A percentile compares a stretch with the other conserved stretches of the same genome.
Conservation (phyloP, 2,113 vertebrate species). For the Dicaeum eximium region DNA sequence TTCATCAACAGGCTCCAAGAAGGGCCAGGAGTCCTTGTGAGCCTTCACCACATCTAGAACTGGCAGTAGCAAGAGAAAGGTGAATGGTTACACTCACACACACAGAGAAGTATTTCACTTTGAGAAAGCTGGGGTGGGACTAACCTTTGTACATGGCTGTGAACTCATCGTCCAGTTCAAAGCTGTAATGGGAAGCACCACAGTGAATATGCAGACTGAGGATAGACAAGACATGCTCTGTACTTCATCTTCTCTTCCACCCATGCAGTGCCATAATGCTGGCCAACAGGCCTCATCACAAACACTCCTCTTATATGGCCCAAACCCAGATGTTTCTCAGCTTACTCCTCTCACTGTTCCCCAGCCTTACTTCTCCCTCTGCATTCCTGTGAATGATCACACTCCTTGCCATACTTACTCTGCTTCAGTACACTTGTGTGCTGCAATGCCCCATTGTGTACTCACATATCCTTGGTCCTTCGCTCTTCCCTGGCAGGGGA, state of each 20-base stretch:
- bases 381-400: not conserved
- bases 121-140: not conserved
- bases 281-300: not conserved
- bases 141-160: slow-evolving; percentile 96
- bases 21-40: slow-evolving; percentile 97
- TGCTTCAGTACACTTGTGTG: accelerated
- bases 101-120: not conserved
- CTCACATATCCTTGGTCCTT: slow-evolving; percentile 88
- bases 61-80: slow-evolving; percentile 48
- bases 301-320: not conserved
- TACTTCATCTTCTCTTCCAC: not conserved
- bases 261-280: not conserved
- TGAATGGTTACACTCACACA: not conserved
- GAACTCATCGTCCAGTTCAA: slow-evolving; percentile 95
- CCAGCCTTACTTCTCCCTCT: not conserved
- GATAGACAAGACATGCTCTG: accelerated
- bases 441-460: not conserved
- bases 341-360: not conserved
- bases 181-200: slow-evolving; percentile 72
- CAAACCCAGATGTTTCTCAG: not conserved
- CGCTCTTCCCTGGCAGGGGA: slow-evolving; percentile 83
- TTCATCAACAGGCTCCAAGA: slow-evolving; percentile 95
- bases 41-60: slow-evolving; percentile 92
- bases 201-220: not conserved
- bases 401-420: not conserved